Percentiles rank a stretch among this genome's conserved stretches.
These are phyloP conservation scores for Eupithecia tripunctaria DNA, from an alignment of 2,888 invertebrate genomes.

Conservation along the genomic window DNA sequence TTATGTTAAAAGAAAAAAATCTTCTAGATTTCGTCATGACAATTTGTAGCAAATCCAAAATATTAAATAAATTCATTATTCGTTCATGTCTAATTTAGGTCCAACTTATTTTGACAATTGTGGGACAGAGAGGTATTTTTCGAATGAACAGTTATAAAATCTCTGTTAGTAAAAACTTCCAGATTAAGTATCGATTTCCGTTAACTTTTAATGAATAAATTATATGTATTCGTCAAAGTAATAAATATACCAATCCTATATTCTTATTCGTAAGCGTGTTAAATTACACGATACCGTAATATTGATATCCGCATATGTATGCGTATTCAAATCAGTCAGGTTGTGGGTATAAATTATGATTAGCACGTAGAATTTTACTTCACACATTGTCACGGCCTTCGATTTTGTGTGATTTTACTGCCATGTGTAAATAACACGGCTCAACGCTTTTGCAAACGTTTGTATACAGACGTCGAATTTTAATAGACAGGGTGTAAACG, in stretches of 20 bases:
- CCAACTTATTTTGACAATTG: too few relatives aligned
- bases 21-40: too few relatives aligned
- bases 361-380: conserved; percentile 32
- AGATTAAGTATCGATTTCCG: neutral
- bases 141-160: neutral
- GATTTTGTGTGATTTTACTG: conserved; percentile 30
- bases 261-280: neutral
- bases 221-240: neutral
- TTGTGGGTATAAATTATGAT: conserved; percentile 16
- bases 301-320: conserved; percentile 5
- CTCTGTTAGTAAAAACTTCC: neutral
- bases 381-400: conserved; percentile 36
- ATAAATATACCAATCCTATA: neutral
- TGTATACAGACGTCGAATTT: conserved; percentile 1
- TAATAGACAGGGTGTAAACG: neutral
- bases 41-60: too few relatives aligned
- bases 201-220: conserved; percentile 2
- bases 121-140: neutral
- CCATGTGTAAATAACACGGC: conserved; percentile 36
- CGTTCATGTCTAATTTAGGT: too few relatives aligned
- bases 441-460: conserved; percentile 35
- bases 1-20: too few relatives aligned
- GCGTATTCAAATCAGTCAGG: conserved; percentile 1
- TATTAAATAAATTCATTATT: too few relatives aligned
- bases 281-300: conserved; percentile 8